These are phyloP conservation scores for Perccottus glenii DNA, from an alignment of 2,113 vertebrate species.

Conservation along the genomic window DNA sequence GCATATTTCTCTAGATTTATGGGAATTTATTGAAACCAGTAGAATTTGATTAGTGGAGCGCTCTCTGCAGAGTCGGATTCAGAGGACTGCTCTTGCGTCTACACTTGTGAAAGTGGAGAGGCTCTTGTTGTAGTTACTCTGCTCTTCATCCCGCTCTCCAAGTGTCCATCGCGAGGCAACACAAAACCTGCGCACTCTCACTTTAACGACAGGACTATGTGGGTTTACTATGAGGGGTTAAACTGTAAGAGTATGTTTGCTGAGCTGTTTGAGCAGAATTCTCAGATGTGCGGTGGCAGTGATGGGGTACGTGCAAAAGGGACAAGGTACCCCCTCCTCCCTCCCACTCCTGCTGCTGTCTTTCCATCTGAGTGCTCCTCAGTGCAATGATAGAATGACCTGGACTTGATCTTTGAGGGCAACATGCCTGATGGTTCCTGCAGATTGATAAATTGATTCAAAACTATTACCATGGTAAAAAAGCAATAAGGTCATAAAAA, in stretches of 20 bases:
- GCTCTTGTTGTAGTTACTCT: slow-evolving; percentile 34
- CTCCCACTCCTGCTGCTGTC: slow-evolving; percentile 31
- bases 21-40: slow-evolving; percentile 41
- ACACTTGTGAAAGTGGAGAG: slow-evolving; percentile 27
- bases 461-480: slow-evolving; percentile 99
- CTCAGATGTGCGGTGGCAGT: slow-evolving; percentile 64
- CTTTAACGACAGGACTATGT: slow-evolving; percentile 26
- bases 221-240: slow-evolving; percentile 83
- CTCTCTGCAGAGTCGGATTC: slow-evolving; percentile 24
- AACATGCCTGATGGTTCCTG: slow-evolving; percentile 94
- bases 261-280: slow-evolving; percentile 88
- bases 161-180: slow-evolving; percentile 15
- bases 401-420: slow-evolving; percentile 98
- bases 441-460: slow-evolving; percentile 99
- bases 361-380: slow-evolving; percentile 88
- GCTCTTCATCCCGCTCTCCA: slow-evolving; percentile 14
- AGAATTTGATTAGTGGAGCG: slow-evolving; percentile 41
- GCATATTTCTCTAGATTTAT: slow-evolving; percentile 32
- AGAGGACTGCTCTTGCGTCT: slow-evolving; percentile 16
- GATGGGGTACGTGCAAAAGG: slow-evolving; percentile 24
- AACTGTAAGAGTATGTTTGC: slow-evolving; percentile 88
- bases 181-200: slow-evolving; percentile 39
- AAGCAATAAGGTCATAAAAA: slow-evolving; percentile 99
- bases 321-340: slow-evolving; percentile 69
- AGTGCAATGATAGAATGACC: slow-evolving; percentile 99